Conservation (phyloP, 2,888 invertebrate species). For the Trichogramma evanescens region DNA sequence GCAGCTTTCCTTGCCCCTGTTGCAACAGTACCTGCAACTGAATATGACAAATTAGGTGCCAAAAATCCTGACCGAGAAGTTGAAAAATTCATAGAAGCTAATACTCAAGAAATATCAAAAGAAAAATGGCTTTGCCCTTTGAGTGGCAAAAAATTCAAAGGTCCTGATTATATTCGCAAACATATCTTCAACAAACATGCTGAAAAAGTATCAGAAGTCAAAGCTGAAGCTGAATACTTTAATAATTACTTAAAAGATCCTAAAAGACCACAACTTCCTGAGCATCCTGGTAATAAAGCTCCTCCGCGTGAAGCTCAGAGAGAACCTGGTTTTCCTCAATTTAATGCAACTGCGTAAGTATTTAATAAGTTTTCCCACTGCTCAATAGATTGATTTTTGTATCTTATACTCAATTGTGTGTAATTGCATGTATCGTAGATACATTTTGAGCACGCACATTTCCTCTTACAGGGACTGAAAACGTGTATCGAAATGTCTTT, state of each 20-base stretch:
- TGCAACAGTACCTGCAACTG: conserved; percentile 65
- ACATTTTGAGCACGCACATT: background rate
- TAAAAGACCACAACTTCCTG: conserved; percentile 88
- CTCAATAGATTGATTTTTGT: background rate
- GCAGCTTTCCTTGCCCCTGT: conserved; percentile 77
- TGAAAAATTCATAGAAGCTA: conserved; percentile 90
- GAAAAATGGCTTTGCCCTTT: conserved; percentile 99
- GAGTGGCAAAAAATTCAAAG: conserved; percentile 98
- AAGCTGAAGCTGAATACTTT: conserved; percentile 94
- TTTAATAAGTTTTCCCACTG: background rate
- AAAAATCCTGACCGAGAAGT: conserved; percentile 71
- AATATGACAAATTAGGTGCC: conserved; percentile 75
- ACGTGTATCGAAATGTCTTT: background rate
- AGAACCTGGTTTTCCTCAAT: conserved; percentile 48
- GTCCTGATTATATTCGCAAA: conserved; percentile 96
- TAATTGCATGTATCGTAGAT: background rate
- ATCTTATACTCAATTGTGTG: background rate
- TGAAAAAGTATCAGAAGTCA: conserved; percentile 95
- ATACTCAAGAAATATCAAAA: conserved; percentile 92
- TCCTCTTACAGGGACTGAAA: conserved; percentile 10
- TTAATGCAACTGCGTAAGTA: conserved; percentile 44
- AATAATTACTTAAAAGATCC: conserved; percentile 94
- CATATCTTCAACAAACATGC: conserved; percentile 96
- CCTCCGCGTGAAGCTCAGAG: conserved; percentile 47
- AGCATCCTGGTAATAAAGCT: conserved; percentile 62